Conservation (phyloP, 2,797 vertebrate species). For the Gadopsis bispinosus region DNA sequence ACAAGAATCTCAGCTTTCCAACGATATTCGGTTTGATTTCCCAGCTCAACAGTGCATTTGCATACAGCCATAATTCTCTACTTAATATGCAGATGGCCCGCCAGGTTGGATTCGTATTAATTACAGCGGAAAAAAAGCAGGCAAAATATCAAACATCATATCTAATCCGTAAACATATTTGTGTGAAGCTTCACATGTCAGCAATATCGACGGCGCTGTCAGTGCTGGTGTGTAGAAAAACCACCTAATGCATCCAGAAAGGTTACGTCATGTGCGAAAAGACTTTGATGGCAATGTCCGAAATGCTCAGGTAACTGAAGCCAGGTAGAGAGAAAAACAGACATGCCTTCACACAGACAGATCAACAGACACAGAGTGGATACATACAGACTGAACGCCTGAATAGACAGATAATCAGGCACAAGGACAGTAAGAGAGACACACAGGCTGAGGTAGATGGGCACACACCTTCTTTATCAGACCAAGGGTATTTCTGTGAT, state of each 20-base stretch:
- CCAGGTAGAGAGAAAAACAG: neutral
- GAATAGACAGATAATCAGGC: slow-evolving; percentile 21
- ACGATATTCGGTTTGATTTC: too few relatives aligned
- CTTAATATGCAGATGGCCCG: too few relatives aligned
- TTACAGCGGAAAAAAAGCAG: neutral
- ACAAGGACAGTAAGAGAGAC: slow-evolving; percentile 3
- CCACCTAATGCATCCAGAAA: slow-evolving; percentile 27
- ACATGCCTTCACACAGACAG: neutral
- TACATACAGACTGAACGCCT: neutral
- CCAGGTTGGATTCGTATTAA: too few relatives aligned
- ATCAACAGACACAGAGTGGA: slow-evolving; percentile 8
- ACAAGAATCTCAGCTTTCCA: too few relatives aligned
- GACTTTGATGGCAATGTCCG: slow-evolving; percentile 9
- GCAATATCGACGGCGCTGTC: slow-evolving; percentile 15
- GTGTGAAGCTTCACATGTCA: slow-evolving; percentile 18
- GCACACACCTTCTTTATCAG: slow-evolving; percentile 93
- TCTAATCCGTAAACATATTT: slow-evolving; percentile 5
- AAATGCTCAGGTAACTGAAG: slow-evolving; percentile 22
- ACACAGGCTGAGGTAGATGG: slow-evolving; percentile 16
- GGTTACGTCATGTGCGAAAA: slow-evolving; percentile 30
- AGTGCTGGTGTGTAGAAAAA: slow-evolving; percentile 17
- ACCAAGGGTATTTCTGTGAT: slow-evolving; percentile 97
- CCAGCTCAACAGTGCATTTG: too few relatives aligned
- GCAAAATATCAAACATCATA: neutral
- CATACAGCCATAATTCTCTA: too few relatives aligned